Evolutionary conservation across 2,113 vertebrate genomes (phyloP), one percentile per base, ranked within the genome.

Genomic region (Pelodiscus sinensis): DNA sequence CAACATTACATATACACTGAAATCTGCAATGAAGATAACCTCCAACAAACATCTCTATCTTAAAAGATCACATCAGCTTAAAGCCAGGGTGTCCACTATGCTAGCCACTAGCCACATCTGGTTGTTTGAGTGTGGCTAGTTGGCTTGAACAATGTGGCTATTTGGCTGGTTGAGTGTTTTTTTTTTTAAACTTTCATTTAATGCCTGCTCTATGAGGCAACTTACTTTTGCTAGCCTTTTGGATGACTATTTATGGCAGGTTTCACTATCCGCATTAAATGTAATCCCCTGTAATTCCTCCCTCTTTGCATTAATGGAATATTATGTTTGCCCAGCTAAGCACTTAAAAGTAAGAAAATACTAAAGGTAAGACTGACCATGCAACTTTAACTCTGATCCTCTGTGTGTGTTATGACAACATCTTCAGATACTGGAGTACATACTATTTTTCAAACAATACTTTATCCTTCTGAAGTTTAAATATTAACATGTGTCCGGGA

Each of bases 1-100:
- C 0, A 50, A 50, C 73, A 77, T 50, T 77, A 50, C 24, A 0
- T n/a, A 60, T 19, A 38, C 55, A 68, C 6, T 2, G 27, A 77
- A 81, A 54, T 22, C 19, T 54, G 0, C 5, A 71, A 71, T 0
- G 55, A 25, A 75, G 54, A 50, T 44, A 68, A 84, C 38, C 58
- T 92, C 29, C 81, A 29, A n/a, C 55, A 57, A 38, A 8, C 6
- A 88, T 54, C 7, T 81, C 52, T 25, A 31, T 50, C 62, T 57
- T 2, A 81, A 50, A 60, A 73, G 75, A 25, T 8, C 85, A 52
- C 50, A 78, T 29, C 9, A 12, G 31, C 57, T 35, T 44, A 44
- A 44, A 44, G 44, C 44, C 44, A 44, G 44, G 44, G 44, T 44
- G 44, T 44, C 7, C 44, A 44, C 44, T 44, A 44, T 6, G 44